phyloP scores from a whole-genome alignment of 2,113 vertebrate genomes.

The Odontophorus gujanensis region DNA sequence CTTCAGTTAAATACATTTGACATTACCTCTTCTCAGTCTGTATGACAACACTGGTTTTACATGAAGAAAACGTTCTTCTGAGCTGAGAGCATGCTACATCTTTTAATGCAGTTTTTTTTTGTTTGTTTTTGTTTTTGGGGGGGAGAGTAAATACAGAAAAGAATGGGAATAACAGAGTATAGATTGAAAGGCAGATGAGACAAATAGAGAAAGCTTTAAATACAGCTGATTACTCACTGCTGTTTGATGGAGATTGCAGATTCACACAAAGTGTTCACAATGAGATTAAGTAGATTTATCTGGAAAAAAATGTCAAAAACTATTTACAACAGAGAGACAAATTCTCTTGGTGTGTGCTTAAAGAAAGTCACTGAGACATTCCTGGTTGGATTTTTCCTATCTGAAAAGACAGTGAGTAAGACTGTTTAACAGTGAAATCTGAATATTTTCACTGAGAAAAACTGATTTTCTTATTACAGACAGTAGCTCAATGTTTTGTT shows the following conservation, averaged over 20 bases:
- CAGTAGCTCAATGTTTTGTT: background rate
- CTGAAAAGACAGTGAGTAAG: background rate
- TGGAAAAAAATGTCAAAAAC: background rate
- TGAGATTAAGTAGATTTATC: background rate
- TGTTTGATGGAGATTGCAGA: background rate
- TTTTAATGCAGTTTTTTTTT: slow-evolving; percentile 48
- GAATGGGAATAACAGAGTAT: background rate
- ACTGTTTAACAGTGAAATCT: background rate
- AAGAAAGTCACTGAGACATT: background rate
- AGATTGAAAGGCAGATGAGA: background rate
- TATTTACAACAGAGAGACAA: background rate
- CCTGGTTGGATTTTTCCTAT: background rate
- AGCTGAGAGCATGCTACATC: background rate
- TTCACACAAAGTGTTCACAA: background rate
- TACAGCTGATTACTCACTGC: background rate
- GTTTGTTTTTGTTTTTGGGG: too few species aligned
- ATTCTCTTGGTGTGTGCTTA: background rate
- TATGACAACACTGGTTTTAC: background rate
- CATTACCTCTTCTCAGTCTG: background rate
- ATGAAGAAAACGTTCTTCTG: background rate
- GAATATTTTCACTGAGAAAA: background rate
- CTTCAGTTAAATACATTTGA: slow-evolving; percentile 2
- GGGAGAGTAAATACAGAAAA: background rate
- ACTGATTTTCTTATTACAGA: background rate
- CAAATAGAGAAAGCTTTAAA: background rate